Evolutionary conservation across 2,113 vertebrate species (phyloP).

Genomic region (Grantiella picta): DNA sequence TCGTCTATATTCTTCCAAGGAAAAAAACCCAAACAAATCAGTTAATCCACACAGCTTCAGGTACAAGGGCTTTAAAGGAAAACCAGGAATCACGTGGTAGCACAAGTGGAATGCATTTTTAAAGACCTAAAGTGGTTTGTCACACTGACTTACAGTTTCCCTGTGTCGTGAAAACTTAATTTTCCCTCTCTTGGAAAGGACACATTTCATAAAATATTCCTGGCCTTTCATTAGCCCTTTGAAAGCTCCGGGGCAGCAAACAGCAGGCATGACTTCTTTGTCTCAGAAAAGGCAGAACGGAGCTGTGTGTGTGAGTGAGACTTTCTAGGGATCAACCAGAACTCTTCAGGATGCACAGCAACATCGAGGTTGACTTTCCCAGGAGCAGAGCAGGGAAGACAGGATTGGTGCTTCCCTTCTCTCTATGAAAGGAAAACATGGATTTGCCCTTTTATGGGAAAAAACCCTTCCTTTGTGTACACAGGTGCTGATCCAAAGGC

Average conservation of each 20-base stretch:
- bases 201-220: not conserved
- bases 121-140: not conserved
- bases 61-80: not conserved
- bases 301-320: accelerated
- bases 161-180: not conserved
- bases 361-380: not conserved
- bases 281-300: not conserved
- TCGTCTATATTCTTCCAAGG: not conserved
- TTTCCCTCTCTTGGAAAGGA: not conserved
- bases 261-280: not conserved
- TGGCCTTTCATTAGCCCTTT: not conserved
- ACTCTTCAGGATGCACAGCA: not conserved
- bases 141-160: not conserved
- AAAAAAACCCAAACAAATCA: not conserved
- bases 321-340: not conserved
- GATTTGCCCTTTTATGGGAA: not conserved
- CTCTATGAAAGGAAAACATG: conserved; percentile 26
- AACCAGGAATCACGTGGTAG: not conserved
- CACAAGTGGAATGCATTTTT: not conserved
- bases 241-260: not conserved
- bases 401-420: not conserved
- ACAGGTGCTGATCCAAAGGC: not conserved
- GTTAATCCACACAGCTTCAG: not conserved
- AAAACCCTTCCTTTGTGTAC: not conserved
- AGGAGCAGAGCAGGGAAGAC: not conserved